These are phyloP conservation scores for Miltochrista miniata DNA, from an alignment of 2,888 invertebrate species.

Conservation along the genomic window DNA sequence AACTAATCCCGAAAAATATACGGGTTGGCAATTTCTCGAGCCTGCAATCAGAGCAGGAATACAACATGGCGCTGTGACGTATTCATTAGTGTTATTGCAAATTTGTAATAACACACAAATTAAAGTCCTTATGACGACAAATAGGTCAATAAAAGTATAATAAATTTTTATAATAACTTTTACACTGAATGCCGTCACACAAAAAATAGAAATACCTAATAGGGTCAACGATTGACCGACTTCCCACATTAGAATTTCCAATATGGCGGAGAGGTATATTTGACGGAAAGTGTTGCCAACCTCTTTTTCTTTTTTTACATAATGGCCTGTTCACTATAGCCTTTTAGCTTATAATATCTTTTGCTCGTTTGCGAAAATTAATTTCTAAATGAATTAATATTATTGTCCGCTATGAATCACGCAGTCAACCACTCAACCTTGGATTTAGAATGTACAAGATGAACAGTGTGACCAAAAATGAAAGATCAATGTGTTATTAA, in stretches of 20 bases:
- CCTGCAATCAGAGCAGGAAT: conserved; percentile 84
- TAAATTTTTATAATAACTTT: conserved; percentile 57
- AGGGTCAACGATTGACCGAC: conserved; percentile 78
- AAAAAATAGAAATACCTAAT: conserved; percentile 67
- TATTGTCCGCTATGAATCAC: too few species aligned
- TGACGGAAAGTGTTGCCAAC: conserved; percentile 64
- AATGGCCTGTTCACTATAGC: too few species aligned
- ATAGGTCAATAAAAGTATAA: conserved; percentile 56
- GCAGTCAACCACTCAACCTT: too few species aligned
- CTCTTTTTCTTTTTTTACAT: too few species aligned
- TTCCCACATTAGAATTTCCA: conserved; percentile 77
- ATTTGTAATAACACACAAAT: conserved; percentile 57
- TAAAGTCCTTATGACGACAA: conserved; percentile 45
- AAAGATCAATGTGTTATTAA: too few species aligned
- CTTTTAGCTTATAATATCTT: too few species aligned
- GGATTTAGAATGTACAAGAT: too few species aligned
- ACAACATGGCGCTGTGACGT: conserved; percentile 84
- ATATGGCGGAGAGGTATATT: conserved; percentile 73
- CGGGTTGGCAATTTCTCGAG: conserved; percentile 84
- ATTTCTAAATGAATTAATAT: too few species aligned
- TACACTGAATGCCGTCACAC: conserved; percentile 53
- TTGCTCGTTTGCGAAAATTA: too few species aligned
- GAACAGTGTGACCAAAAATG: too few species aligned
- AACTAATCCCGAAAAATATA: conserved; percentile 82
- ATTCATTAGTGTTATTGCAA: conserved; percentile 79